A percentile compares a stretch with the other conserved stretches of the same genome.
Conservation (phyloP, 2,797 vertebrate genomes). For the Sebastes kiyomatsui region DNA sequence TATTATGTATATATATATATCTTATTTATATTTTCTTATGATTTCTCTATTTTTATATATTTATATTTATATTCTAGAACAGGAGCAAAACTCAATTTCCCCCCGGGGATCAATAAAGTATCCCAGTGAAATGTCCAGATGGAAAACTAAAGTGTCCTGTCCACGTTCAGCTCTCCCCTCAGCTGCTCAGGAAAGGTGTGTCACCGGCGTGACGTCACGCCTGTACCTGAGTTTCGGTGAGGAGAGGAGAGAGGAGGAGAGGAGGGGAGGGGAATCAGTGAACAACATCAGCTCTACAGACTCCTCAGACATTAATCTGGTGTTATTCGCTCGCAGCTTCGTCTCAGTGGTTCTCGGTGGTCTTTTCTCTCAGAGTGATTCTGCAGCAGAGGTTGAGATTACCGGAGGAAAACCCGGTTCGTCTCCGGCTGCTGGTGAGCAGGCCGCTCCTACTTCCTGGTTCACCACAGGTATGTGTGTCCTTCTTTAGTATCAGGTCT, state of each 20-base stretch:
- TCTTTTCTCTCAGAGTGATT: accelerated
- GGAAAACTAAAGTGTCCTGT: background rate
- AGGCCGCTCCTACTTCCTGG: conserved; percentile 64
- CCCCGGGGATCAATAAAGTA: no score
- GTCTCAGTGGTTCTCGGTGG: no score
- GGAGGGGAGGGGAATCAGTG: conserved; percentile 22
- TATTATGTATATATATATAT: no score
- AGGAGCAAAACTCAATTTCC: no score
- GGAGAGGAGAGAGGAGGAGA: conserved; percentile 31
- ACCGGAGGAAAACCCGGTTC: background rate
- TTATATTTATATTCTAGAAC: no score
- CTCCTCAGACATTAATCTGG: background rate
- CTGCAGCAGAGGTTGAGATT: background rate
- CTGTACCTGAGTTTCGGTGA: conserved; percentile 85
- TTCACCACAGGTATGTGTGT: conserved; percentile 62
- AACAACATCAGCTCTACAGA: background rate
- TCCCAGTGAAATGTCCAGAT: background rate
- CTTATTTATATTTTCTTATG: no score
- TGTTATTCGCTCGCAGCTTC: background rate
- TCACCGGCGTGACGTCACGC: conserved; percentile 78
- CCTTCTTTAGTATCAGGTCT: conserved; percentile 1
- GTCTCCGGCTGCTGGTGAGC: conserved; percentile 19
- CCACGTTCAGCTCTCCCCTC: background rate
- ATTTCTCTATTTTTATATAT: no score
- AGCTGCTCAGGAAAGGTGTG: conserved; percentile 72